phyloP scores from a whole-genome alignment of 1,140 invertebrate species.

The Drosophila lacertosa region DNA sequence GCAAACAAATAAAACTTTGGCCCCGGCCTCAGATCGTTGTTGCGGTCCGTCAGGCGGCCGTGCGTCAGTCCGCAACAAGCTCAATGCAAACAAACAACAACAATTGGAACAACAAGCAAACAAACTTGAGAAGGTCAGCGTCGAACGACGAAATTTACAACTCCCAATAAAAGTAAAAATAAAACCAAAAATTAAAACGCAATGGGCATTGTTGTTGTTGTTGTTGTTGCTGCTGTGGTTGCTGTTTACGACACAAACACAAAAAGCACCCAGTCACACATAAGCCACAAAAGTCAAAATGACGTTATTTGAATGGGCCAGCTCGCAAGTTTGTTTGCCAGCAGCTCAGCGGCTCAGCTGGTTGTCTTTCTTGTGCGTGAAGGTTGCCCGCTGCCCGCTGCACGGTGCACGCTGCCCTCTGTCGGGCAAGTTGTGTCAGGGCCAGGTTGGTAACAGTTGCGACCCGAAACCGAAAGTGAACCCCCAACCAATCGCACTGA shows the following conservation, averaged over 20 bases:
- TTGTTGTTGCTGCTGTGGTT: conserved; percentile 5
- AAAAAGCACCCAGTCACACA: background rate
- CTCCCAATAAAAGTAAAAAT: conserved; percentile 63
- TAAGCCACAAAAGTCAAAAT: conserved; percentile 13
- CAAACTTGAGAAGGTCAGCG: conserved; percentile 77
- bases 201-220: conserved; percentile 38
- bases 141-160: conserved; percentile 59
- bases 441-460: conserved; percentile 1
- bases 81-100: conserved; percentile 29
- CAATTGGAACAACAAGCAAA: conserved; percentile 45
- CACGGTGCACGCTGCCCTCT: background rate
- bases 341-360: conserved; percentile 1
- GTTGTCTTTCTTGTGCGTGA: conserved; percentile 24
- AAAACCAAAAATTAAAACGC: conserved; percentile 22
- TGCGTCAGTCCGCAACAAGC: conserved; percentile 1
- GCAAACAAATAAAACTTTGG: conserved; percentile 74
- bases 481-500: conserved; percentile 17
- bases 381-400: conserved; percentile 17
- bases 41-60: conserved; percentile 11
- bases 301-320: conserved; percentile 2
- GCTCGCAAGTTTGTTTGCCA: conserved; percentile 7
- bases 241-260: background rate
- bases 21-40: conserved; percentile 42
- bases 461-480: conserved; percentile 30
- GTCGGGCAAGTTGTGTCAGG: conserved; percentile 6